phyloP scores from a whole-genome alignment of 2,888 invertebrate species.

The Agapetus fuscipes region DNA sequence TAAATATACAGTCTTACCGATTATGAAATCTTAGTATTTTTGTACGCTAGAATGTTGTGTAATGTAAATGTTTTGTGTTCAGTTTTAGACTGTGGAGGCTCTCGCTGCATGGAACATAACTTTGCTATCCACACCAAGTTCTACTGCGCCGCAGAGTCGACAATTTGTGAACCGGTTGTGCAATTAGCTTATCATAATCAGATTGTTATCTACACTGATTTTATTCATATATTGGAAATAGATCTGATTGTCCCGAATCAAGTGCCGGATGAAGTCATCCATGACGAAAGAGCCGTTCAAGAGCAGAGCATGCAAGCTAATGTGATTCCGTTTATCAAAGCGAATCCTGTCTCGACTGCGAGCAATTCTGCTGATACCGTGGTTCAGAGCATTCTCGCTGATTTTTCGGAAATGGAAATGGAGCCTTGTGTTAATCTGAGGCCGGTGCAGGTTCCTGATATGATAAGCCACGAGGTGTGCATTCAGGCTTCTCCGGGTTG shows the following conservation, averaged over 20 bases:
- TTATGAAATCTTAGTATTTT: too few relatives aligned
- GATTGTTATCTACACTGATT: conserved; percentile 77
- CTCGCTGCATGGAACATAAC: conserved; percentile 78
- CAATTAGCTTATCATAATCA: conserved; percentile 62
- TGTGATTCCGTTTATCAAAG: neutral
- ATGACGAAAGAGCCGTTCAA: conserved; percentile 23
- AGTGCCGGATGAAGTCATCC: conserved; percentile 29
- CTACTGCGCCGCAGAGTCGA: conserved; percentile 79
- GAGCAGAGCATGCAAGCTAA: conserved; percentile 6
- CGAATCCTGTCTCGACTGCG: neutral
- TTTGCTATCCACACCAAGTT: conserved; percentile 88
- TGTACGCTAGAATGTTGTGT: too few relatives aligned
- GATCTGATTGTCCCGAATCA: conserved; percentile 42
- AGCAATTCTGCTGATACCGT: conserved; percentile 36
- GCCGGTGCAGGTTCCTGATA: conserved; percentile 38
- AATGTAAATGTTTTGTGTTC: conserved; percentile 20
- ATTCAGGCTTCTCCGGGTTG: conserved; percentile 31
- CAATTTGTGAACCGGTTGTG: conserved; percentile 60
- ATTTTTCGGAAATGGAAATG: conserved; percentile 52
- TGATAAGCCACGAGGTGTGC: conserved; percentile 40
- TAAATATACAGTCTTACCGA: conserved; percentile 23
- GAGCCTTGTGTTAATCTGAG: conserved; percentile 40
- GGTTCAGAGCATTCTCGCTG: conserved; percentile 51
- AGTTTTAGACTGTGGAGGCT: conserved; percentile 50
- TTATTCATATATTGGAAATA: conserved; percentile 68